Base-by-base conservation (phyloP, 2,113 vertebrate species). In the Aphelocoma coerulescens region DNA sequence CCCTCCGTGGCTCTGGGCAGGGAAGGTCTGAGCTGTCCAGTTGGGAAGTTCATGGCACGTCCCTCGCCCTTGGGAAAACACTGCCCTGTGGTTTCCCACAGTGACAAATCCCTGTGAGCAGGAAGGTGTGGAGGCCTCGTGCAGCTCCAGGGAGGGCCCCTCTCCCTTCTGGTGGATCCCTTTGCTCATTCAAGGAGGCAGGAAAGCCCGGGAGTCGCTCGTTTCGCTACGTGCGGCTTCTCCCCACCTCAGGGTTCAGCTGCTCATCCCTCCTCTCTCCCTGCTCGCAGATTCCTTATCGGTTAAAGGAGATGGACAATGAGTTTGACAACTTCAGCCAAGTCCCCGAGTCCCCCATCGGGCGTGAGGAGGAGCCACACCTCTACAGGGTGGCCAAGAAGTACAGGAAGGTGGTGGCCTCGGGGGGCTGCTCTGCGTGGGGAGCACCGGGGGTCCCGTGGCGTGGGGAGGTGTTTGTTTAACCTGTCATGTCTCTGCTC, bases 361-460 rank as follows among this genome's bases (percentile, higher is more conserved):
- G 99, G 9, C 97, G 99, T 33, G 99, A 99, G 73, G 99, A 99
- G 92, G 99, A 99, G 94, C 99, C 99, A 0, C 99, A 99, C 82
- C 99, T 99, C 82, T 99, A 99, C 94, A 99, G 99, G 99, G 99
- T 99, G 85, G 98, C 99, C 85, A 99, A 99, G 97, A 99, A 99
- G 94, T 99, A 99, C 96, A 98, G 99, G 90, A 99, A 99, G 99
- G 99, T 99, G 77, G 5, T 32, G 77, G 27, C 44, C n/a, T 43
- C 13, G 46, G 8, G 33, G 58, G 68, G 67, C 35, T n/a, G 33
- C 58, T 72, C 49, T n/a, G 76, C 33, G 76, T n/a, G 22, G 83
- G 52, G 37, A 35, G 30, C 43, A 18, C 46, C 2, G 13, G 44
- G 44, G 33, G 37, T 39, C 28, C 59, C 59, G 54, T 1, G 37